Base-by-base conservation (phyloP, 2,888 invertebrate species). In the Branchellion lobata region DNA sequence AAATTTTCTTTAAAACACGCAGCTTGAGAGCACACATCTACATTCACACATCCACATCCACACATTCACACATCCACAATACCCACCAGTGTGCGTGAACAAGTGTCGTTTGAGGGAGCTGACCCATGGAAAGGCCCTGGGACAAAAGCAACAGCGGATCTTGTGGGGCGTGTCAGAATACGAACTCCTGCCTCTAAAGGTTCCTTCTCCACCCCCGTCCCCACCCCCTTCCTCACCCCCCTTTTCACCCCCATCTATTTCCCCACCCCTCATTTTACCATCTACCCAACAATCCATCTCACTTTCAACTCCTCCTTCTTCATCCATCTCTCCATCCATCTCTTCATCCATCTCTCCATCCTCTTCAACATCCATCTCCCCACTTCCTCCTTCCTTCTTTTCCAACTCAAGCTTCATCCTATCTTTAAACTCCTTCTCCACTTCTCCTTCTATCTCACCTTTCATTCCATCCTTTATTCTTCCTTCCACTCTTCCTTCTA, bases 71-170 rank as follows among this genome's bases (percentile, higher is more conserved):
- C 27, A 3, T 21, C 34, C 18, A 31, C 27, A 18, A 1, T n/a
- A 81, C 80, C 77, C 83, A 87, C 87, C 95, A 0, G 96, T 97
- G 87, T 97, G 97, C 0, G 97, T 97, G 5, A 95, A 84, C 89
- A 97, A 93, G 87, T 97, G 97, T 14, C 97, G 91, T n/a, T 95
- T 91, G 34, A 97, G 90, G 0, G 96, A 96, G 36, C 95, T 96
- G 0, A 94, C 93, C 97, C 97, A 97, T 0, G 97, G 96, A 88
- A 97, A 97, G 86, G 94, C 94, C 61, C 96, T 91, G 84, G 93
- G 92, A 88, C 97, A 97, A 82, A 85, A 95, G 0, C 95, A 95
- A 85, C 97, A 97, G 73, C 92, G 92, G 0, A 96, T 94, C 33
- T 96, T 91, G 87, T 96, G 96, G 0, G 96, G 96, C 0, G 96